Evolutionary conservation across 2,797 vertebrate genomes (phyloP).

Genomic region (Phoxinus dragarum): DNA sequence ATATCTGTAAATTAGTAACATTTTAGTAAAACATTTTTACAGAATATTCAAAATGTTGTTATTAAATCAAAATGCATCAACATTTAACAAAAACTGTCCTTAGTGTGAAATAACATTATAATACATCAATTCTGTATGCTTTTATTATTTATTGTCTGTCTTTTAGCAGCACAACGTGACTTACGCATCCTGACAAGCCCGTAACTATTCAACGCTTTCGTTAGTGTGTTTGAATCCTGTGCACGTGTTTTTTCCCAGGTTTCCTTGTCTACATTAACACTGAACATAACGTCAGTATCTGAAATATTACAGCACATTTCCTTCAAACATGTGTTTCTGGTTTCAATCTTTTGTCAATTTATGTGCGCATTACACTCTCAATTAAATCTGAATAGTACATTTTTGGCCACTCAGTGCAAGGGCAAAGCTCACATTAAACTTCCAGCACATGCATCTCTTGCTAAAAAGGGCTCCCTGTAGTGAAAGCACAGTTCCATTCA

Average conservation of each 20-base stretch:
- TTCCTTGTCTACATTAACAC: not conserved
- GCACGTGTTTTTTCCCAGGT: not conserved
- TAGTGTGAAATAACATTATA: not conserved
- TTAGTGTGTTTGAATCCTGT: not conserved
- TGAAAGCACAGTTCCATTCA: conserved; percentile 56
- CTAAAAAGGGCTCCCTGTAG: conserved; percentile 55
- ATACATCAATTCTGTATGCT: not conserved
- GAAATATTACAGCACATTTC: conserved; percentile 25
- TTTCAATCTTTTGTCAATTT: conserved; percentile 32
- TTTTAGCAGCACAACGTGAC: not conserved
- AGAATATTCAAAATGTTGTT: too few species aligned
- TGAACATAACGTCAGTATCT: conserved; percentile 13
- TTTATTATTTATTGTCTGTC: not conserved
- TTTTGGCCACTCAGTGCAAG: conserved; percentile 54
- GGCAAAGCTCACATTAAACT: conserved; percentile 55
- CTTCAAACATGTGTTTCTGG: conserved; percentile 2
- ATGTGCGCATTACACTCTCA: conserved; percentile 29
- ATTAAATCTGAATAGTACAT: conserved; percentile 48
- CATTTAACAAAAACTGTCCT: not conserved
- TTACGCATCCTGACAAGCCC: too few species aligned
- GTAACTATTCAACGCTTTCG: not conserved
- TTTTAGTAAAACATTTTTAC: too few species aligned
- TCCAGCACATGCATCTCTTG: conserved; percentile 38
- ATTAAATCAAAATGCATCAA: too few species aligned
- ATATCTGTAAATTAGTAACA: too few species aligned